A percentile compares a stretch with the other conserved stretches of the same genome.
Conservation (phyloP, 2,113 vertebrate species). For the Archocentrus centrarchus region DNA sequence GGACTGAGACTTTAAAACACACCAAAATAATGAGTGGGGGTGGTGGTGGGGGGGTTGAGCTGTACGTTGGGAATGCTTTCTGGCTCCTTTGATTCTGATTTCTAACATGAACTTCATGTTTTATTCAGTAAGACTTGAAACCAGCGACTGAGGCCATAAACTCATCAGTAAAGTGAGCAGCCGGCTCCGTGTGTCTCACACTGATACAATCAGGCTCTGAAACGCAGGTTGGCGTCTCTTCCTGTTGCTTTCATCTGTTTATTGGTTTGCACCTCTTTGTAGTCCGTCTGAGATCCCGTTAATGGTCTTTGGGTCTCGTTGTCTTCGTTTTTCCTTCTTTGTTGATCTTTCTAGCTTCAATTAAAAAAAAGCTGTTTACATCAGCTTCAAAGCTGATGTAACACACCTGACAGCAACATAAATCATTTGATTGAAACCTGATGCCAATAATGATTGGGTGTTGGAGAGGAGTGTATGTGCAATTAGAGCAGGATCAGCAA, state of each 20-base stretch:
- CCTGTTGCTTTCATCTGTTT: neutral
- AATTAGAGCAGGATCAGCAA: neutral
- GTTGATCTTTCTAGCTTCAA: neutral
- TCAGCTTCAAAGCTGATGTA: too few relatives aligned
- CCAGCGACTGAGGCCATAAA: neutral
- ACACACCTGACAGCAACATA: neutral
- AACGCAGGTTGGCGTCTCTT: neutral
- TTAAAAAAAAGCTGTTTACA: neutral
- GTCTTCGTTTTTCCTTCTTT: neutral
- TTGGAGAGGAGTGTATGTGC: neutral
- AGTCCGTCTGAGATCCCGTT: neutral
- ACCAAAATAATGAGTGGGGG: neutral
- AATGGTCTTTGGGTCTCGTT: neutral
- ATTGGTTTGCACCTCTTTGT: slow-evolving; percentile 2
- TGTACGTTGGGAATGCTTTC: neutral
- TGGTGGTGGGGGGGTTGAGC: neutral
- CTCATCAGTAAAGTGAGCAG: neutral
- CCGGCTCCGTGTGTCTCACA: neutral
- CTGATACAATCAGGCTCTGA: slow-evolving; percentile 1
- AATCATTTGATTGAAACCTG: neutral
- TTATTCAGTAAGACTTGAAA: slow-evolving; percentile 2
- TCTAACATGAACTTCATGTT: neutral
- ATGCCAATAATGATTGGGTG: neutral
- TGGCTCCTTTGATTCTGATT: neutral
- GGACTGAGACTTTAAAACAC: too few relatives aligned